phyloP scores from a whole-genome alignment of 2,797 vertebrate genomes.

The Gallinago solitaria region DNA sequence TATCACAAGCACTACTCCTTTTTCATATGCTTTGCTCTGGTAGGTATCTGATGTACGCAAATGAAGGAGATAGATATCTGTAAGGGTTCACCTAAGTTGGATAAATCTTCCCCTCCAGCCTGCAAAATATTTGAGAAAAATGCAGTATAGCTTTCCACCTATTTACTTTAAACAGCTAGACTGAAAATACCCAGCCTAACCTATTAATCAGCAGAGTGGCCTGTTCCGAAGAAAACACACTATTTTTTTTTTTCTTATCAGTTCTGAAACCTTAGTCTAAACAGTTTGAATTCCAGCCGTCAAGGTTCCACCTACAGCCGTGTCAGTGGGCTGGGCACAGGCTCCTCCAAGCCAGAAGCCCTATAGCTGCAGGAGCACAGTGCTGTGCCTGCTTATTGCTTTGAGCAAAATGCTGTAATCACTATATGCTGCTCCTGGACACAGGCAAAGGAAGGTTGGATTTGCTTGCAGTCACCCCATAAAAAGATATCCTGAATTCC shows the following conservation, averaged over 20 bases:
- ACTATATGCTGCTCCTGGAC: background rate
- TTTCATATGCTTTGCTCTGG: background rate
- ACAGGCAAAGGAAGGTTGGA: background rate
- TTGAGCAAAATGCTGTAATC: background rate
- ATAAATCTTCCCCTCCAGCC: background rate
- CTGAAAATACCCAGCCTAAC: conserved; percentile 5
- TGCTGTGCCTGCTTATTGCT: accelerated
- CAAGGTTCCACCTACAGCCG: background rate
- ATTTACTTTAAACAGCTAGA: background rate
- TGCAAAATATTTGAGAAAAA: background rate
- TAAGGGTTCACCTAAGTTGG: background rate
- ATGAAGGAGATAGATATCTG: background rate
- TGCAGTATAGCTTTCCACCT: background rate
- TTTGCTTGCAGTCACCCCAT: background rate
- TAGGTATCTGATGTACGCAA: background rate
- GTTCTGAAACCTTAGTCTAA: conserved; percentile 14
- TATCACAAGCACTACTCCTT: background rate
- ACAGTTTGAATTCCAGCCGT: conserved; percentile 48
- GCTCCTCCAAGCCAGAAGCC: background rate
- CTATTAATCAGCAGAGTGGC: background rate
- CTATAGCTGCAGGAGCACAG: accelerated
- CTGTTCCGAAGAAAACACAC: background rate
- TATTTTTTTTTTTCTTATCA: background rate
- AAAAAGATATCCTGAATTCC: background rate
- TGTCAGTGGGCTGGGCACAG: background rate